These are phyloP conservation scores for Stichodactyla helianthus DNA, from an alignment of 64 coral and sea anemone species.

Conservation along the genomic window DNA sequence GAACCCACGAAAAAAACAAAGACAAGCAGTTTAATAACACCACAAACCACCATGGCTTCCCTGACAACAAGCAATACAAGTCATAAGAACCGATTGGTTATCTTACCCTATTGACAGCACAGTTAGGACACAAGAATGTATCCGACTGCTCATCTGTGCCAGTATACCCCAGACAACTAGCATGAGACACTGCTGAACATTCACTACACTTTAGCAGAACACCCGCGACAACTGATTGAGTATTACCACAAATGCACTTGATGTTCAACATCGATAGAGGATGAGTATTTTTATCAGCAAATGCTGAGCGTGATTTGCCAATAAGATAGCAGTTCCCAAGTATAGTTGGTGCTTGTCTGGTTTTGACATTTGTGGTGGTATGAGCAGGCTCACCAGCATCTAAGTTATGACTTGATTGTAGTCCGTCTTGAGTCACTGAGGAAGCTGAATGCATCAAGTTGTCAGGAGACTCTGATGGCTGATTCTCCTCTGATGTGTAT, in stretches of 20 bases:
- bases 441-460: not conserved
- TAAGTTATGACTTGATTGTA: not conserved
- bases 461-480: not conserved
- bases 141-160: not conserved
- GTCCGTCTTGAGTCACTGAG: not conserved
- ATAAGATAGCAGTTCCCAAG: not conserved
- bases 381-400: not conserved
- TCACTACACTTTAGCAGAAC: conserved; percentile 40
- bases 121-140: conserved; percentile 71
- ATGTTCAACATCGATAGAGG: not conserved
- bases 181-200: conserved; percentile 50
- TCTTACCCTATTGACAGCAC: conserved; percentile 62
- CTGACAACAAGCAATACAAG: not conserved
- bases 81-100: not conserved
- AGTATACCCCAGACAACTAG: conserved; percentile 37
- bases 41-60: too few species aligned
- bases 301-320: not conserved
- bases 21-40: too few species aligned
- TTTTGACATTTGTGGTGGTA: not conserved
- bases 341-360: not conserved
- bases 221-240: not conserved
- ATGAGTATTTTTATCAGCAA: not conserved
- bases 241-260: conserved; percentile 70
- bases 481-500: not conserved
- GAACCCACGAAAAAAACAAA: too few species aligned